These are phyloP conservation scores for Scaptodrosophila latifasciaeformis DNA, from an alignment of 2,888 invertebrate genomes.

Conservation along the genomic window DNA sequence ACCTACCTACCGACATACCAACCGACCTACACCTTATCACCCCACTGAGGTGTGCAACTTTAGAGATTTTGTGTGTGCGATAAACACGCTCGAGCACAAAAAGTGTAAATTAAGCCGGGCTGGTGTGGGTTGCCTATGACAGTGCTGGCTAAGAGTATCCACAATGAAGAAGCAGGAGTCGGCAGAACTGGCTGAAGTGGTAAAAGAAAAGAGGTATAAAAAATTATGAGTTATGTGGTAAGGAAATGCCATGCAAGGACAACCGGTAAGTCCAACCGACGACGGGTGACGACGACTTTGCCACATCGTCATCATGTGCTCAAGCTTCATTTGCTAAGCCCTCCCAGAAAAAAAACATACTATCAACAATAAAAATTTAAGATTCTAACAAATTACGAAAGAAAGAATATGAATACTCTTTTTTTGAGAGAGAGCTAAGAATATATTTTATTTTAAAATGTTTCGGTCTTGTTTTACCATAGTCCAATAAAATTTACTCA, in stretches of 20 bases:
- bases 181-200: too few species aligned
- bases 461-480: too few species aligned
- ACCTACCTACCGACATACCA: neutral
- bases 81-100: conserved; percentile 68
- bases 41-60: conserved; percentile 41
- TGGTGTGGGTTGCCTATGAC: conserved; percentile 35
- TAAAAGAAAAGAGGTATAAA: conserved; percentile 8
- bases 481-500: too few species aligned
- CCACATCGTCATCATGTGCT: conserved; percentile 10
- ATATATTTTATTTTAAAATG: too few species aligned
- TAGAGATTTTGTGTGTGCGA: conserved; percentile 63
- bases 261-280: conserved; percentile 21
- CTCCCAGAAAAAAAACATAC: conserved; percentile 1
- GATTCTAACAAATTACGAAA: too few species aligned
- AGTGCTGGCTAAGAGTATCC: conserved; percentile 46
- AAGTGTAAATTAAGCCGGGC: conserved; percentile 68
- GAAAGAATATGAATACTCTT: too few species aligned
- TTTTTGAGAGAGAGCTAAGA: too few species aligned
- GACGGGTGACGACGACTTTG: too few species aligned
- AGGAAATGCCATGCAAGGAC: conserved; percentile 55
- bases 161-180: too few species aligned
- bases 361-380: too few species aligned
- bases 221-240: conserved; percentile 57
- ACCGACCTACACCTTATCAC: conserved; percentile 5
- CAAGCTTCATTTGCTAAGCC: conserved; percentile 65